phyloP scores from a whole-genome alignment of 2,113 vertebrate species.

The Hypocryptadius cinnamomeus region DNA sequence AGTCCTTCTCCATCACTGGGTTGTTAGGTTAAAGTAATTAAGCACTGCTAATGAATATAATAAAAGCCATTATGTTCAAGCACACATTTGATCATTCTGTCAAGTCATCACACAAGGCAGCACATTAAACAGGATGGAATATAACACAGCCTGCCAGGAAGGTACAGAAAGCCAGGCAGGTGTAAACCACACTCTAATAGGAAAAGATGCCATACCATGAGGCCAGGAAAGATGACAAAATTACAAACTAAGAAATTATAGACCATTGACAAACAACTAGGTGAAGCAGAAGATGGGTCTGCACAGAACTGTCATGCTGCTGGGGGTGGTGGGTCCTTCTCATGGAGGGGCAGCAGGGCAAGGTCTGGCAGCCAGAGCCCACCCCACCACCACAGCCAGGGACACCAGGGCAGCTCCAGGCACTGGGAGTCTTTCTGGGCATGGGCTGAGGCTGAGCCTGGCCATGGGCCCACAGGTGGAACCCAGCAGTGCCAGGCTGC shows the following conservation, averaged over 20 bases:
- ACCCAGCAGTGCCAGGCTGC: background rate
- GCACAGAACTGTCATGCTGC: background rate
- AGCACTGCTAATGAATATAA: background rate
- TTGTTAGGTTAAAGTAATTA: background rate
- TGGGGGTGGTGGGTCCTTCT: background rate
- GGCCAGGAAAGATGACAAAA: background rate
- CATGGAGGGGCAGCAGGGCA: background rate
- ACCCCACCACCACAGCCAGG: background rate
- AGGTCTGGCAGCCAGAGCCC: background rate
- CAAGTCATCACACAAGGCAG: background rate
- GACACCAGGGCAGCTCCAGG: background rate
- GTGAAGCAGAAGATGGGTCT: background rate
- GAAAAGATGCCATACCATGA: background rate
- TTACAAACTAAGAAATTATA: background rate
- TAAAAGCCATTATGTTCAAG: background rate
- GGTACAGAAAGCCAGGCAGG: background rate
- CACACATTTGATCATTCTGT: background rate
- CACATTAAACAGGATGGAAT: background rate
- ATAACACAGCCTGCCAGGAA: background rate
- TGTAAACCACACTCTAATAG: background rate
- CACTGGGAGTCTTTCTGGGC: background rate
- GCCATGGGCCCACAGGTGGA: accelerated
- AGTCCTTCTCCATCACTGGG: background rate
- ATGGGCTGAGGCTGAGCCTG: background rate
- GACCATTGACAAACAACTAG: background rate